Base-by-base conservation (phyloP, 2,888 invertebrate genomes). In the Ophion ventricosus region DNA sequence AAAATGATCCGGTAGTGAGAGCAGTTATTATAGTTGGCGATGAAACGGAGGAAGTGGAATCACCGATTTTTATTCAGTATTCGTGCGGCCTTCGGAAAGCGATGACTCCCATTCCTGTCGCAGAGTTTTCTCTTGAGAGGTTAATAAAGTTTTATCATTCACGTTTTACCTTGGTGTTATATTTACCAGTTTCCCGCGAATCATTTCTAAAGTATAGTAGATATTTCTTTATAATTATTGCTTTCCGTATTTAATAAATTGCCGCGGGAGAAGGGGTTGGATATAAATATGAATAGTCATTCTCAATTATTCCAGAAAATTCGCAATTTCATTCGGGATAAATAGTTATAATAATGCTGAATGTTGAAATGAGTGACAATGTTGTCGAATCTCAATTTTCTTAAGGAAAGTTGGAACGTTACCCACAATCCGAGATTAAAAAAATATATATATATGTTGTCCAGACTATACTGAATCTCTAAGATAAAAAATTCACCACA, bases 11-110 rank as follows among this genome's bases (percentile, higher is more conserved):
- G 3, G 3, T 4, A 57, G 54, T 5, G 56, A 56, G 17, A 5
- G 66, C 11, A 14, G 20, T 8, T 7, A 11, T 20, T 8, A n/a
- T 49, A 17, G 14, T 7, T 26, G 17, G n/a, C 23, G 23, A 23
- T 20, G 40, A 17, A 10, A 7, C n/a, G 25, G 35, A 25, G 40
- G 56, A 56, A 40, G 76, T 57, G n/a, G 20, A 57, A 23, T 29
- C 26, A 77, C 59, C 10, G 77, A 77, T 67, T 26, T 40, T 20
- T 43, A 25, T 67, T 69, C 57, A 43, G 77, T 67, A 10, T 43
- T 29, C 3, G 69, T 26, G 20, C 11, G n/a, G 25, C 25, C 20
- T 25, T 20, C 26, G 76, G 20, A n/a, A 56, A 29, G 66, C 56
- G 63, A n/a, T 49, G 74, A 63, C 35, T 29, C 1, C 5, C 20